A percentile compares a stretch with the other conserved stretches of the same genome.
Conservation (phyloP, 2,113 vertebrate species). For the Puntigrus tetrazona region DNA sequence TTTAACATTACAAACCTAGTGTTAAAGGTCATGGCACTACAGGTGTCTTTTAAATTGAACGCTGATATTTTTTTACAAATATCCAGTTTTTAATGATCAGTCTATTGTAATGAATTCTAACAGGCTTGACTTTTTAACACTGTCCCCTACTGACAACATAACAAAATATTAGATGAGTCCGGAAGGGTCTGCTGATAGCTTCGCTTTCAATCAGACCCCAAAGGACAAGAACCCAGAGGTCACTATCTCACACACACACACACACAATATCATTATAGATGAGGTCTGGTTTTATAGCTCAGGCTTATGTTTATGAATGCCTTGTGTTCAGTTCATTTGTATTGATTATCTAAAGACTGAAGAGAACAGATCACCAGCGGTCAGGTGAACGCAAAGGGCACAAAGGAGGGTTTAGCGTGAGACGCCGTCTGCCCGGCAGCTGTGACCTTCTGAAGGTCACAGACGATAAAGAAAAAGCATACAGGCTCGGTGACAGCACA, state of each 20-base stretch:
- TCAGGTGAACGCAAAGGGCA: slow-evolving; percentile 31
- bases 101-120: background rate
- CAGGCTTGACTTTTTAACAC: background rate
- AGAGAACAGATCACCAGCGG: background rate
- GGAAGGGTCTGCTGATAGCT: background rate
- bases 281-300: slow-evolving; percentile 6
- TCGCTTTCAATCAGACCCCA: slow-evolving; percentile 1
- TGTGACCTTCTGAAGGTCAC: slow-evolving; percentile 12
- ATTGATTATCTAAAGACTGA: slow-evolving; percentile 34
- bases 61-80: background rate
- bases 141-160: background rate
- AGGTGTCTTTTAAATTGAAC: background rate
- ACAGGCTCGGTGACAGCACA: background rate
- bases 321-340: slow-evolving; percentile 17
- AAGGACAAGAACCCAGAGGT: slow-evolving; percentile 24
- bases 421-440: background rate
- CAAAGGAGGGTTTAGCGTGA: background rate
- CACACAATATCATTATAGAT: background rate
- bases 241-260: slow-evolving; percentile 6
- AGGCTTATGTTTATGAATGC: slow-evolving; percentile 25
- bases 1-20: background rate
- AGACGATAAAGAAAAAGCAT: slow-evolving; percentile 29
- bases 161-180: background rate
- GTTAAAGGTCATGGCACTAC: background rate
- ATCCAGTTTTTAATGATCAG: background rate